Percentiles rank a stretch among this genome's conserved stretches.
Conservation (phyloP, 53 echinoderm and acorn worm species). For the Arbacia lixula region DNA sequence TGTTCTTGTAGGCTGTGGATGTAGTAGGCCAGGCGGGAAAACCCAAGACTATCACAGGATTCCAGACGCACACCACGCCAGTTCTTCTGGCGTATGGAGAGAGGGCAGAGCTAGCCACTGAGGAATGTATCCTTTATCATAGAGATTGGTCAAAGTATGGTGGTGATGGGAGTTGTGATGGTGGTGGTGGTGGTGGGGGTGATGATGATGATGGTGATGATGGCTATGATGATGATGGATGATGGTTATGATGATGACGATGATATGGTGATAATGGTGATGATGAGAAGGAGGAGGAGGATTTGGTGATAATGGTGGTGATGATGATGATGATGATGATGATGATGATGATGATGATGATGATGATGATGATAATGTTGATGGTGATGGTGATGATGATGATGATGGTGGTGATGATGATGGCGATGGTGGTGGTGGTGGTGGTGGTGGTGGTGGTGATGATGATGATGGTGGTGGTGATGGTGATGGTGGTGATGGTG, state of each 20-base stretch:
- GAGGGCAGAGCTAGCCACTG: conserved; percentile 92
- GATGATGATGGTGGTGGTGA: background rate
- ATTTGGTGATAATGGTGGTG: too few relatives aligned
- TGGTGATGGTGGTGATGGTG: conserved; percentile 8
- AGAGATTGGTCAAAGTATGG: background rate
- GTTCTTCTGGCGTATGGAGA: conserved; percentile 92
- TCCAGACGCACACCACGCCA: conserved; percentile 98
- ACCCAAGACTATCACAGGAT: conserved; percentile 98
- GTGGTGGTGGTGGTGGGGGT: too few relatives aligned
- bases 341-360: conserved; percentile 5
- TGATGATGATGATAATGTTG: background rate
- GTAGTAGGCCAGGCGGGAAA: conserved; percentile 98
- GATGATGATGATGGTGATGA: too few relatives aligned
- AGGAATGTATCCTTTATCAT: conserved; percentile 99
- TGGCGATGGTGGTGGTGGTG: background rate
- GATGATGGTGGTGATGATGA: background rate
- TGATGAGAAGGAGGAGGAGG: too few relatives aligned
- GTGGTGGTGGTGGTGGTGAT: background rate
- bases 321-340: too few relatives aligned
- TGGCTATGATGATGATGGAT: background rate
- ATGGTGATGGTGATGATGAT: background rate
- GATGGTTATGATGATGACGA: too few relatives aligned
- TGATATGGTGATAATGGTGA: too few relatives aligned
- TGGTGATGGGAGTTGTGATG: too few relatives aligned
- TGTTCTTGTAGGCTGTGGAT: conserved; percentile 80